These are phyloP conservation scores for Onychomys arenicola DNA, from an alignment of 2,797 vertebrate genomes.

Conservation along the genomic window DNA sequence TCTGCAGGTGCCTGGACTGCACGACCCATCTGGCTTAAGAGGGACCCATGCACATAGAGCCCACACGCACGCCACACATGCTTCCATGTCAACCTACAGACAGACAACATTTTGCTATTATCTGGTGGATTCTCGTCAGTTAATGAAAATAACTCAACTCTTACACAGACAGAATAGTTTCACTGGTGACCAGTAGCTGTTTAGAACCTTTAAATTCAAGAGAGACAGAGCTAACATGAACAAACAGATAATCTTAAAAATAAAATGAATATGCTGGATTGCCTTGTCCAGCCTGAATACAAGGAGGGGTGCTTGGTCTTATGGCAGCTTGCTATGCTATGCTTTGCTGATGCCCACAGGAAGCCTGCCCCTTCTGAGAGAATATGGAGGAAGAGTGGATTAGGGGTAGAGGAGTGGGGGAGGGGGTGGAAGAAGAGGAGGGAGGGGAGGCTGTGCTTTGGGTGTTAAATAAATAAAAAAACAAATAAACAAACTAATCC, in stretches of 20 bases:
- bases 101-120: neutral
- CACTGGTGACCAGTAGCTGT: neutral
- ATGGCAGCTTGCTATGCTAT: neutral
- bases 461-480: neutral
- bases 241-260: constrained; percentile 12
- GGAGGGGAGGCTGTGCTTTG: neutral
- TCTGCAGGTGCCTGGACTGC: neutral
- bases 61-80: fast-evolving
- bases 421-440: neutral
- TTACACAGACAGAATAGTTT: neutral
- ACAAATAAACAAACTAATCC: neutral
- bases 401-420: neutral
- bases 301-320: neutral
- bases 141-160: constrained; percentile 28
- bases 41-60: neutral
- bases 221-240: neutral
- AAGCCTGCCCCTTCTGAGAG: neutral
- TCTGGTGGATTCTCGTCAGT: neutral
- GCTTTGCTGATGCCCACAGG: neutral
- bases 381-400: neutral
- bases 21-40: neutral
- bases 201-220: constrained; percentile 41
- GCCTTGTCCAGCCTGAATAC: neutral
- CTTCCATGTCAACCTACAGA: neutral
- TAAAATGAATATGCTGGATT: constrained; percentile 14